Evolutionary conservation across 1,140 invertebrate genomes (phyloP).

Genomic region (Euura lappo): DNA sequence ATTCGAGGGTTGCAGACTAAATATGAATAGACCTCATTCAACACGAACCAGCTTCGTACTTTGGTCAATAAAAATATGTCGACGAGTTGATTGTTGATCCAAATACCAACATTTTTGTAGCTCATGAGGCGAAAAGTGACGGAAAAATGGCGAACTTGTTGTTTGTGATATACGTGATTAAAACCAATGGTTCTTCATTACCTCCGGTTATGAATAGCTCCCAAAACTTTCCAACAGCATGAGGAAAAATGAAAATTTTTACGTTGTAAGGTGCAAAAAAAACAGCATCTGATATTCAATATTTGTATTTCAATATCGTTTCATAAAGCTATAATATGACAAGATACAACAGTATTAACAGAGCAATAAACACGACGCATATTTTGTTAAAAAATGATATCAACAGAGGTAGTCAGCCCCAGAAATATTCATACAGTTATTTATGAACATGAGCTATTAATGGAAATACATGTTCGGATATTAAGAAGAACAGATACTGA

Average conservation of each 20-base stretch:
- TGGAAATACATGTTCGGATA: neutral
- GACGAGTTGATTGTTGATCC: no score
- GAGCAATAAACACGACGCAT: neutral
- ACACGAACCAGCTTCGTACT: no score
- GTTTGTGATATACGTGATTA: neutral
- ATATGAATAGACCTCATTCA: no score
- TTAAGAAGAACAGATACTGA: neutral
- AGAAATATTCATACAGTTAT: neutral
- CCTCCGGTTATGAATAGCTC: neutral
- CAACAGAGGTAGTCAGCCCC: neutral
- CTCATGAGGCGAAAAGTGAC: no score
- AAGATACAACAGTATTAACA: neutral
- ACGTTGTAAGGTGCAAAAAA: slow-evolving; percentile 43
- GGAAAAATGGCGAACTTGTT: no score
- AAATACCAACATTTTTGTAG: slow-evolving; percentile 7
- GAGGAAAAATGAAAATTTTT: neutral
- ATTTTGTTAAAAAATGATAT: no score
- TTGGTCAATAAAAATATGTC: no score
- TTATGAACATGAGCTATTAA: no score
- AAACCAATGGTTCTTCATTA: neutral
- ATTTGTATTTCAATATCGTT: slow-evolving; percentile 37
- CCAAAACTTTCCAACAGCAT: no score
- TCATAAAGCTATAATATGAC: slow-evolving; percentile 12
- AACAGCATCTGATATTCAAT: slow-evolving; percentile 39
- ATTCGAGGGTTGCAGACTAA: no score